Conservation (phyloP, 2,888 invertebrate genomes). For the Pandemis cinnamomeana region DNA sequence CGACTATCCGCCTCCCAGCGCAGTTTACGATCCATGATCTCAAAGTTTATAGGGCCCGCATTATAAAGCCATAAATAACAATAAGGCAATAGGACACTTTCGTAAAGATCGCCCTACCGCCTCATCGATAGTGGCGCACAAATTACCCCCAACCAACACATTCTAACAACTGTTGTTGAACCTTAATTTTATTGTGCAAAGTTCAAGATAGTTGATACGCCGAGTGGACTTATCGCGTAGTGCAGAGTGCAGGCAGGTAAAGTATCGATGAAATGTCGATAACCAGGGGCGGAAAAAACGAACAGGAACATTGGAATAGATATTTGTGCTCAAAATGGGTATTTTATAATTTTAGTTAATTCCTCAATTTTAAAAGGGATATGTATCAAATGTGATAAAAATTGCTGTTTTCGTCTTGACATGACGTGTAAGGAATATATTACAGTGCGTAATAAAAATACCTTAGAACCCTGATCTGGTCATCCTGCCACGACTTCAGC, state of each 20-base stretch:
- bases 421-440: too few relatives aligned
- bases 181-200: constrained; percentile 4
- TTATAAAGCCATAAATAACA: constrained; percentile 40
- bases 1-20: constrained; percentile 19
- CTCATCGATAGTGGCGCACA: constrained; percentile 34
- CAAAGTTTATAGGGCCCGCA: constrained; percentile 33
- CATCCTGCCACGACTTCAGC: too few relatives aligned
- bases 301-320: too few relatives aligned
- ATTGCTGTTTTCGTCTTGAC: too few relatives aligned
- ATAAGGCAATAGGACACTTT: constrained; percentile 41
- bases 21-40: constrained; percentile 38
- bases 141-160: constrained; percentile 19
- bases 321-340: too few relatives aligned
- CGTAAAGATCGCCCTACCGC: constrained; percentile 34
- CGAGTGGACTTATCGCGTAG: constrained; percentile 1
- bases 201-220: constrained; percentile 6
- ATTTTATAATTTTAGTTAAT: too few relatives aligned
- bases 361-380: too few relatives aligned
- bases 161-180: constrained; percentile 1
- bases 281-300: background rate
- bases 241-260: background rate
- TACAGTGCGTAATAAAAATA: too few relatives aligned
- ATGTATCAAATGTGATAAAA: too few relatives aligned
- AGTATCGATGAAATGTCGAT: background rate
- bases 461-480: too few relatives aligned